Conservation (phyloP, 2,888 invertebrate species). For the Cosmopolites sordidus region DNA sequence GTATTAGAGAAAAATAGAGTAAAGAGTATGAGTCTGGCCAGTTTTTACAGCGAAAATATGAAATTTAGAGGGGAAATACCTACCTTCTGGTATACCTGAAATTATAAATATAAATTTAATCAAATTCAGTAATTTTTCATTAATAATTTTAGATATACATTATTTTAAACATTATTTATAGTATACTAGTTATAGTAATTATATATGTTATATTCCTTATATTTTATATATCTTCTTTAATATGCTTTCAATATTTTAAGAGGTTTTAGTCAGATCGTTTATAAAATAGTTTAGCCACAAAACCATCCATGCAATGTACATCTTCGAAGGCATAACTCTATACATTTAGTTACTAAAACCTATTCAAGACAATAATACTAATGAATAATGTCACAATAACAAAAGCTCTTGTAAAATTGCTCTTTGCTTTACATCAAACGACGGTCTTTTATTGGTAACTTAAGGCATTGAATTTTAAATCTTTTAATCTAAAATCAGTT, state of each 20-base stretch:
- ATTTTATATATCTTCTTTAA: background rate
- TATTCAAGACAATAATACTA: slow-evolving; percentile 1
- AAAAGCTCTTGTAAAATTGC: too few species aligned
- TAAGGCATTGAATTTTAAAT: too few species aligned
- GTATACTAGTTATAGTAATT: too few species aligned
- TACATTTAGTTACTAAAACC: background rate
- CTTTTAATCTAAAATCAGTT: too few species aligned
- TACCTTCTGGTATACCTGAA: slow-evolving; percentile 50
- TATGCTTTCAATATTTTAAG: background rate
- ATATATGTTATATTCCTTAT: background rate
- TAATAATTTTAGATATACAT: background rate
- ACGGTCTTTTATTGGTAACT: too few species aligned
- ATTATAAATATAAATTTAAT: slow-evolving; percentile 37
- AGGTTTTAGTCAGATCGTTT: background rate
- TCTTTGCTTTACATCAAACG: too few species aligned
- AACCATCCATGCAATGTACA: background rate
- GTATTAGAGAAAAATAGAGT: slow-evolving; percentile 14
- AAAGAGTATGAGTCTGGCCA: slow-evolving; percentile 28
- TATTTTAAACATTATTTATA: too few species aligned
- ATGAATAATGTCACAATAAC: too few species aligned
- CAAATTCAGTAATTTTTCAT: background rate
- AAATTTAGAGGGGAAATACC: slow-evolving; percentile 36
- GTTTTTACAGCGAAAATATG: slow-evolving; percentile 30
- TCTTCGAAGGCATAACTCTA: background rate
- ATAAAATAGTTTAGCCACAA: background rate